Evolutionary conservation across 2,113 vertebrate genomes (phyloP), one percentile per base, ranked within the genome.

Genomic region (Tympanuchus pallidicinctus): DNA sequence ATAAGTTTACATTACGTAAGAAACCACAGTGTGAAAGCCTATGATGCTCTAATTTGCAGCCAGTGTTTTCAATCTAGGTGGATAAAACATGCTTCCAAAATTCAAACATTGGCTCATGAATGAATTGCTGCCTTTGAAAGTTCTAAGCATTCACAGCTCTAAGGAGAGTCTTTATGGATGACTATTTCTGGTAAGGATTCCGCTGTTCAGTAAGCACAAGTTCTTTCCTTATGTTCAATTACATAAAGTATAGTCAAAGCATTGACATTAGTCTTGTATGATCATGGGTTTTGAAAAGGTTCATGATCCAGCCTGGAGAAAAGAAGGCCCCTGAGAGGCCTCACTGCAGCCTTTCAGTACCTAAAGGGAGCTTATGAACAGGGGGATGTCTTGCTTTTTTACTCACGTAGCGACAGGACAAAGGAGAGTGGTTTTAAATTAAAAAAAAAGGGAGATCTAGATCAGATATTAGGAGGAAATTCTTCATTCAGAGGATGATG

Each of bases 221-320:
- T 69, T 40, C 27, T 66, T 69, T 40, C 30, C 59, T 65, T 57
- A 40, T 80, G 65, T 75, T 40, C 60, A 78, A 72, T 78, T 74
- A 50, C 28, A 47, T 8, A 43, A 43, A 17, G 10, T 59, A 45
- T 4, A 83, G 42, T 24, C 56, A 74, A 83, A 86, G 17, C 6
- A 65, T 54, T 82, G 75, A 36, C 24, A 20, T 57, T 72, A 82
- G 30, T 74, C 28, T 65, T 60, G 25, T 36, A 54, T 38, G 28
- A 60, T 14, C 0, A 0, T 4, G 4, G 21, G 15, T 79, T 85
- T 32, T 13, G 3, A 13, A 34, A 80, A 38, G 13, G 28, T 40
- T 82, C 80, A 47, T 38, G 42, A 89, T 15, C 13, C 67, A 89
- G 56, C 56, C 30, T 57, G 30, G 56, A 57, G 56, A 57, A 57